Evolutionary conservation across 2,113 vertebrate genomes (phyloP).

Genomic region (Gobiocypris rarus): DNA sequence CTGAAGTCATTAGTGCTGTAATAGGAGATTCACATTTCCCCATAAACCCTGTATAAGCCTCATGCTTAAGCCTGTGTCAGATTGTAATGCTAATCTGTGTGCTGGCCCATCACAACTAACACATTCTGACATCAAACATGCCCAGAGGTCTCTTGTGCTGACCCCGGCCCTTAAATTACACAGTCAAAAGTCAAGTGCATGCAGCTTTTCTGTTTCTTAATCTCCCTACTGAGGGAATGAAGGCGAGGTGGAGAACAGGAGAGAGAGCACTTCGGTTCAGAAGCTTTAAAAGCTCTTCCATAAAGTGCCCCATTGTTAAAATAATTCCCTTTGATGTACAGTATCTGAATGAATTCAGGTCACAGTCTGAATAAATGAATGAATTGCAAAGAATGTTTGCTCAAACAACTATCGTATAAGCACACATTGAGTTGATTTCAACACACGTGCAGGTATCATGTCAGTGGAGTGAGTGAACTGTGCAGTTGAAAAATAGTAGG

Average conservation of each 20-base stretch:
- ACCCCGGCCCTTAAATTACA: neutral
- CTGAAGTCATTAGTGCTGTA: constrained; percentile 1
- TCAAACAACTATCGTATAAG: neutral
- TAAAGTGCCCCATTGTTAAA: neutral
- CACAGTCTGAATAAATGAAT: neutral
- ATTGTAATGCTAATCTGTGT: neutral
- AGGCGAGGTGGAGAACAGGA: neutral
- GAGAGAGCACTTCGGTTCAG: neutral
- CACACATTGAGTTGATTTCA: neutral
- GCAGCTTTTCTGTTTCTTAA: constrained; percentile 12
- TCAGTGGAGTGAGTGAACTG: neutral
- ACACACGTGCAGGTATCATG: neutral
- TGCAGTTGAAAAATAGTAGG: neutral
- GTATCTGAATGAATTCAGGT: neutral
- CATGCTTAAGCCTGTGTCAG: neutral
- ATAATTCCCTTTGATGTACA: neutral
- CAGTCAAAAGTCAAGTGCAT: constrained; percentile 15
- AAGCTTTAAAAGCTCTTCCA: constrained; percentile 8
- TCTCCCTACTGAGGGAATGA: constrained; percentile 4
- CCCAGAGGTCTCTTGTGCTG: constrained; percentile 11
- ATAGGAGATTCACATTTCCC: neutral
- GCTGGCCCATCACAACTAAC: neutral
- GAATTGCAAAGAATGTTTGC: neutral
- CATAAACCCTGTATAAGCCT: neutral
- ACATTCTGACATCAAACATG: constrained; percentile 9